phyloP scores from a whole-genome alignment of 1,140 invertebrate species.

The Acyrthosiphon pisum region DNA sequence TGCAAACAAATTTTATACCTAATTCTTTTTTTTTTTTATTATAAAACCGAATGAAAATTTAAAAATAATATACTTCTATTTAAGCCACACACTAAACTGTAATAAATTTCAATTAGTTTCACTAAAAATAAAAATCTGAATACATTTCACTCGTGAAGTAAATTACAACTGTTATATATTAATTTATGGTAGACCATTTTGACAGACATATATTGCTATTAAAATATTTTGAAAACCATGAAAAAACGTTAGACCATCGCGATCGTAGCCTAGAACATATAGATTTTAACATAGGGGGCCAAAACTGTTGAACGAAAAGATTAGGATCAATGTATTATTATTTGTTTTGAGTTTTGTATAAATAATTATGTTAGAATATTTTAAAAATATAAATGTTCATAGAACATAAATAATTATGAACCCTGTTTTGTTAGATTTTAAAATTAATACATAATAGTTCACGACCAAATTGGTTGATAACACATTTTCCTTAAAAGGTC shows the following conservation, averaged over 20 bases:
- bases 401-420: not conserved
- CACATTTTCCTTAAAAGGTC: not conserved
- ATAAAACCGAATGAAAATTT: not conserved
- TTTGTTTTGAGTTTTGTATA: not conserved
- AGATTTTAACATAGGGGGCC: not conserved
- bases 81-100: not conserved
- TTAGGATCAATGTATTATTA: not conserved
- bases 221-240: not conserved
- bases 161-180: not conserved
- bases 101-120: not conserved
- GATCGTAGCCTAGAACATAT: not conserved
- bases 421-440: not conserved
- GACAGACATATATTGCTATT: too few species aligned
- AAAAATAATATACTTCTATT: not conserved
- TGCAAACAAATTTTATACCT: not conserved
- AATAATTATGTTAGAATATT: not conserved
- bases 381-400: not conserved
- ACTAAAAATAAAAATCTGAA: conserved; percentile 6
- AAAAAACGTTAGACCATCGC: not conserved
- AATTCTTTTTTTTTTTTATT: not conserved
- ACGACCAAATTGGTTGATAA: not conserved
- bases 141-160: not conserved
- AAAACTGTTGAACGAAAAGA: not conserved
- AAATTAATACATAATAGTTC: not conserved
- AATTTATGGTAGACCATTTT: not conserved